Evolutionary conservation across 2,113 vertebrate species (phyloP).

Genomic region (Megaleporinus macrocephalus): DNA sequence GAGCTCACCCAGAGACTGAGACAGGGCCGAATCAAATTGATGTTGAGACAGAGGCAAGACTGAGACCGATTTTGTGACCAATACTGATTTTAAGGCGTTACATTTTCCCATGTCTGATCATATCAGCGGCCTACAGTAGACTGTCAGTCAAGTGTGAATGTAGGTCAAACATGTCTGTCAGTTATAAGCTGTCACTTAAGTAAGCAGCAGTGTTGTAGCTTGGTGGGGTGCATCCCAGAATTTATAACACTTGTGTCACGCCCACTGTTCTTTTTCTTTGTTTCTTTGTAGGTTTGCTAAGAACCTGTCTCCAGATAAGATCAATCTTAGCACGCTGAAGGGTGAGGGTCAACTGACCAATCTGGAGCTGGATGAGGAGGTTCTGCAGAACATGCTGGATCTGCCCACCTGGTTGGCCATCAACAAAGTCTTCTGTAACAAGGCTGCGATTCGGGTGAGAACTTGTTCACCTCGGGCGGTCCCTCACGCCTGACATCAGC

Average conservation of each 20-base stretch:
- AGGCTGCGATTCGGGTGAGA: constrained; percentile 94
- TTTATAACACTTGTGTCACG: not conserved
- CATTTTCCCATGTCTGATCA: too few relatives aligned
- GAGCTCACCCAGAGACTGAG: too few relatives aligned
- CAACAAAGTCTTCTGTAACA: constrained; percentile 96
- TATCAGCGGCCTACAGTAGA: too few relatives aligned
- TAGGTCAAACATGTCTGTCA: too few relatives aligned
- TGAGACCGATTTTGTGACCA: too few relatives aligned
- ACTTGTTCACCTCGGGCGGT: constrained; percentile 1
- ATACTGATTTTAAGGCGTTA: too few relatives aligned
- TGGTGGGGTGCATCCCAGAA: too few relatives aligned
- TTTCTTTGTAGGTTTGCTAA: constrained; percentile 89
- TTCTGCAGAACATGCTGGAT: constrained; percentile 97
- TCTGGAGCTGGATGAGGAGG: constrained; percentile 96
- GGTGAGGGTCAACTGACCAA: constrained; percentile 98
- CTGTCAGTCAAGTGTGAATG: too few relatives aligned
- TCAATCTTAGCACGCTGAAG: constrained; percentile 97
- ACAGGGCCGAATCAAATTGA: too few relatives aligned
- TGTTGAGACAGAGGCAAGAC: too few relatives aligned
- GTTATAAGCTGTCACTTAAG: not conserved
- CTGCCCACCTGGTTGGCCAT: constrained; percentile 98
- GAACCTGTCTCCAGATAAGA: constrained; percentile 98
- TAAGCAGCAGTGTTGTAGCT: not conserved
- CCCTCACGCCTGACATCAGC: not conserved
- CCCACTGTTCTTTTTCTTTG: constrained; percentile 53